These are phyloP conservation scores for Dendroctonus ponderosae DNA, from an alignment of 1,140 invertebrate species.

Conservation along the genomic window DNA sequence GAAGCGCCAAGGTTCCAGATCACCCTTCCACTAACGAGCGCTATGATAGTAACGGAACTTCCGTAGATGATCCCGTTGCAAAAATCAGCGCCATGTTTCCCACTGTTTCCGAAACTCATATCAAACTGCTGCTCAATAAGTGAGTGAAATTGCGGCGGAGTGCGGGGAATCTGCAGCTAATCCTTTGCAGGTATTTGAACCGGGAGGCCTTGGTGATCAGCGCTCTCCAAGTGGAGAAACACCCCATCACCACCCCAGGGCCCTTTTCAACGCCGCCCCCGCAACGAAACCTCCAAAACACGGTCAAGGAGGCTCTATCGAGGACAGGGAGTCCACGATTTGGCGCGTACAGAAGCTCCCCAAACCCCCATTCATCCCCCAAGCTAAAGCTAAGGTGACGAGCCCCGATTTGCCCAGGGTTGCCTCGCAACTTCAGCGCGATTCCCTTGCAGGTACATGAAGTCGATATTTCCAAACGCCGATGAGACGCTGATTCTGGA, in stretches of 20 bases:
- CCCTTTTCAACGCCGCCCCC: conserved; percentile 67
- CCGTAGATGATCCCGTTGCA: conserved; percentile 69
- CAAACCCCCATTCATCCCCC: conserved; percentile 74
- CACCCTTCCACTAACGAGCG: conserved; percentile 55
- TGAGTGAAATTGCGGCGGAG: conserved; percentile 54
- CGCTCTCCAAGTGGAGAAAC: conserved; percentile 88
- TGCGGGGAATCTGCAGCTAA: conserved; percentile 17
- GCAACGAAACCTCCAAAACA: conserved; percentile 54
- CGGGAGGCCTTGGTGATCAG: conserved; percentile 89
- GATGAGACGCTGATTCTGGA: conserved; percentile 87
- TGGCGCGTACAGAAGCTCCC: conserved; percentile 52
- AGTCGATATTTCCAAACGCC: conserved; percentile 86
- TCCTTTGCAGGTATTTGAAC: conserved; percentile 75
- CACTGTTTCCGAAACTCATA: conserved; percentile 84
- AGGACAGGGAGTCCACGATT: conserved; percentile 50
- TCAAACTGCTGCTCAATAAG: conserved; percentile 83
- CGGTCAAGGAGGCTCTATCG: conserved; percentile 43
- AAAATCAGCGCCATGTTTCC: conserved; percentile 90
- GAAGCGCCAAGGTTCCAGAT: conserved; percentile 64
- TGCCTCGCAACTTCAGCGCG: background rate
- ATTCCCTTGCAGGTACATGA: conserved; percentile 70
- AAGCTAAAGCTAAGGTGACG: conserved; percentile 86
- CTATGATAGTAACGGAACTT: conserved; percentile 43
- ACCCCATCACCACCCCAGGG: conserved; percentile 83
- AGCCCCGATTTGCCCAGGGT: conserved; percentile 3